phyloP scores from a whole-genome alignment of 2,797 vertebrate species.

The Avahi laniger region DNA sequence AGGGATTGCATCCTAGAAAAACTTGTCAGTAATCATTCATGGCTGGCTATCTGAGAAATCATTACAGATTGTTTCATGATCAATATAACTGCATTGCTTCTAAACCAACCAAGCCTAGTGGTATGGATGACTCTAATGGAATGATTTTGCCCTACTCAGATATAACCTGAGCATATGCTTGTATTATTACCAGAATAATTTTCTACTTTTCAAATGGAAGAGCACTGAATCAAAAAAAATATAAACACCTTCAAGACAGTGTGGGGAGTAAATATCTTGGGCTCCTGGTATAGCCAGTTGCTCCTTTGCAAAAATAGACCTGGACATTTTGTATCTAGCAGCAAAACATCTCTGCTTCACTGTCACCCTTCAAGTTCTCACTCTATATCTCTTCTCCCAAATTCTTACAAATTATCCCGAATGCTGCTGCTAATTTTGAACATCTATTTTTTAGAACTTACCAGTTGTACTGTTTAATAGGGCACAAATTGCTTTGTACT shows the following conservation, averaged over 20 bases:
- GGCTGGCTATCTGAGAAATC: conserved; percentile 23
- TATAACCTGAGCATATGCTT: neutral
- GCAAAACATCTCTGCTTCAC: neutral
- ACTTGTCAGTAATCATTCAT: neutral
- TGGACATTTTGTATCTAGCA: neutral
- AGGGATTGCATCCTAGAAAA: neutral
- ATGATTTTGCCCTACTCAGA: neutral
- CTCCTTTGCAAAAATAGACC: neutral
- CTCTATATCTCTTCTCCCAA: neutral
- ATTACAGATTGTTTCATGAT: neutral
- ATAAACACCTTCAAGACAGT: neutral
- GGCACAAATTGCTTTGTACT: neutral
- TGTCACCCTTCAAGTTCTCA: neutral
- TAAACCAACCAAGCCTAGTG: neutral
- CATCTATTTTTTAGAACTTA: neutral
- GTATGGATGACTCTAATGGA: neutral
- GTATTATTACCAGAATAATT: neutral
- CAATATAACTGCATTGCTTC: neutral
- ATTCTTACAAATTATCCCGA: neutral
- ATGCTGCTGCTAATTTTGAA: neutral
- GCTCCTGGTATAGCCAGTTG: neutral
- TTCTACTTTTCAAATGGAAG: neutral
- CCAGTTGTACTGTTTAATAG: neutral
- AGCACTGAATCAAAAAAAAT: neutral
- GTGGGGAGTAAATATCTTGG: neutral